phyloP scores from a whole-genome alignment of 2,797 vertebrate genomes.

The Borostomias antarcticus region DNA sequence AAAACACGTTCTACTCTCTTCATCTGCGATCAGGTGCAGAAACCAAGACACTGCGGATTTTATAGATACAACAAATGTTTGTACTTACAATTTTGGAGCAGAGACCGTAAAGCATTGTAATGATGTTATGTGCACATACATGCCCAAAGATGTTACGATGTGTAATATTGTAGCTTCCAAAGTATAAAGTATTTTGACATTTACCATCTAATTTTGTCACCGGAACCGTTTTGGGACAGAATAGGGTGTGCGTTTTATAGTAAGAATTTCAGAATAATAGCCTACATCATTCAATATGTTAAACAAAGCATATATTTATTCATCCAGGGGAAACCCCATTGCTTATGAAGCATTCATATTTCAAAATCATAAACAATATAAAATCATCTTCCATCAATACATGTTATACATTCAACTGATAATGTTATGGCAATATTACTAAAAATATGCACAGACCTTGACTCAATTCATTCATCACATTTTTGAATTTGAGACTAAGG shows the following conservation, averaged over 20 bases:
- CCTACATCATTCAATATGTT: slow-evolving; percentile 34
- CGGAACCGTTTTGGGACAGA: slow-evolving; percentile 35
- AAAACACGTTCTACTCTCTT: slow-evolving; percentile 68
- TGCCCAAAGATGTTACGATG: slow-evolving; percentile 37
- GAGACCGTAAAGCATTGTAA: slow-evolving; percentile 61
- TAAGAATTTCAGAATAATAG: slow-evolving; percentile 36
- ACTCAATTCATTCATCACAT: no score
- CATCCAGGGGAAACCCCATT: no score
- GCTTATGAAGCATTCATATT: no score
- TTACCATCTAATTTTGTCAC: slow-evolving; percentile 42
- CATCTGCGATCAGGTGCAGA: slow-evolving; percentile 65
- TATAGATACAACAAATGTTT: slow-evolving; percentile 65
- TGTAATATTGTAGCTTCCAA: slow-evolving; percentile 34
- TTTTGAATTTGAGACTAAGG: no score
- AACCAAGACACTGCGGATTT: slow-evolving; percentile 55
- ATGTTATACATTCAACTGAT: no score
- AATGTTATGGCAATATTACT: no score
- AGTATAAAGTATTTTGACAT: slow-evolving; percentile 58
- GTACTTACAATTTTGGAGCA: slow-evolving; percentile 39
- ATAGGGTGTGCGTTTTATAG: neutral
- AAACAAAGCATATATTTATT: no score
- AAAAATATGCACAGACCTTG: no score
- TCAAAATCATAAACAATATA: no score
- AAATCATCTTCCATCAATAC: no score
- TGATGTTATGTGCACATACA: slow-evolving; percentile 40